Conservation (phyloP, 92 coral and sea anemone species). For the Zoanthus solanderi region DNA sequence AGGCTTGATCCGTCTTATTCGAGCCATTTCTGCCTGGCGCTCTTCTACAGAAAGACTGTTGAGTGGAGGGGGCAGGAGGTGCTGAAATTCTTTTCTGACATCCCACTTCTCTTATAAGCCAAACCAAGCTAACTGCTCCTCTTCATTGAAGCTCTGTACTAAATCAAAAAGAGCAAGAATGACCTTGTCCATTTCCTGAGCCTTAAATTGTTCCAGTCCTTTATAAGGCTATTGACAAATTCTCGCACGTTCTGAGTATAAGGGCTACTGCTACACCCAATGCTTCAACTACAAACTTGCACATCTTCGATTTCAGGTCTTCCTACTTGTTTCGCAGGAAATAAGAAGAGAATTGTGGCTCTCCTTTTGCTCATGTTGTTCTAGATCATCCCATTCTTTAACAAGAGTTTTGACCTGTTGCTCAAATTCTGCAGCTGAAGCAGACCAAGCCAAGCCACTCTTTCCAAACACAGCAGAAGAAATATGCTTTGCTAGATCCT, state of each 20-base stretch:
- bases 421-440: neutral
- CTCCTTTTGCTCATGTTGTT: neutral
- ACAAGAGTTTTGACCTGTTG: neutral
- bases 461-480: constrained; percentile 33
- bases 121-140: constrained; percentile 74
- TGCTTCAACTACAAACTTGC: constrained; percentile 46
- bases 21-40: constrained; percentile 47
- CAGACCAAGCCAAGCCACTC: neutral
- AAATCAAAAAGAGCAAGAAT: constrained; percentile 57
- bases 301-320: constrained; percentile 6
- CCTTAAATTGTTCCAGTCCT: constrained; percentile 61
- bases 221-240: constrained; percentile 51
- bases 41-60: constrained; percentile 46
- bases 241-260: constrained; percentile 62
- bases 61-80: constrained; percentile 36
- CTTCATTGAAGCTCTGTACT: constrained; percentile 42
- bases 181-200: constrained; percentile 65
- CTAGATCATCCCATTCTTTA: neutral
- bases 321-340: neutral
- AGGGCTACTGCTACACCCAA: constrained; percentile 60
- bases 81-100: constrained; percentile 49
- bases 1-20: constrained; percentile 52
- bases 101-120: constrained; percentile 71
- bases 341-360: neutral
- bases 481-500: constrained; percentile 18